These are phyloP conservation scores for Microtus richardsoni DNA, from an alignment of 2,113 vertebrate genomes.

Conservation along the genomic window DNA sequence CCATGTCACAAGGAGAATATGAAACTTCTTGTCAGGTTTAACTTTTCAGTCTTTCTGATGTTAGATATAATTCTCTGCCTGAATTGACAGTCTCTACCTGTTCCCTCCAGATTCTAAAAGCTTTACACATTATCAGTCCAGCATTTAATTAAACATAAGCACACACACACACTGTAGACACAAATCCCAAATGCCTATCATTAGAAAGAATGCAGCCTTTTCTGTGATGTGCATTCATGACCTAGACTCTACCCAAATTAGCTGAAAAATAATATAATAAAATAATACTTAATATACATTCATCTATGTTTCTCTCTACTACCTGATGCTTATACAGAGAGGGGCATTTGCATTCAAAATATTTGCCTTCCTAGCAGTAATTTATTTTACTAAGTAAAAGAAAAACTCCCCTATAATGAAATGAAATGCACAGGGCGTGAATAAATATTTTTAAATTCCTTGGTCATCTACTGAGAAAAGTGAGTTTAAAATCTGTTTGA, in stretches of 20 bases:
- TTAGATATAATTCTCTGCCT: conserved; percentile 60
- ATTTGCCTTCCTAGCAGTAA: conserved; percentile 50
- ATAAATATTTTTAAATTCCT: not conserved
- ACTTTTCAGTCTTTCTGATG: conserved; percentile 64
- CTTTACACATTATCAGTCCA: conserved; percentile 28
- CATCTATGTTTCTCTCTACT: conserved; percentile 13
- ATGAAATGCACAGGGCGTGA: not conserved
- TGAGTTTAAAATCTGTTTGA: conserved; percentile 43
- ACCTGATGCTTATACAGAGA: not conserved
- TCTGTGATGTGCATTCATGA: not conserved
- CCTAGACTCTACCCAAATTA: conserved; percentile 16
- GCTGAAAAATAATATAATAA: conserved; percentile 39
- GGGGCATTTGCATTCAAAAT: conserved; percentile 27
- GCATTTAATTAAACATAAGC: conserved; percentile 27
- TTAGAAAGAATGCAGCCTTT: conserved; percentile 45
- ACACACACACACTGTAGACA: not conserved
- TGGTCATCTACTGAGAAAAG: conserved; percentile 16
- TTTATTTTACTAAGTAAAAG: conserved; percentile 38
- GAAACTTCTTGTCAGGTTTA: conserved; percentile 21
- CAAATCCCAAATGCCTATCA: conserved; percentile 30
- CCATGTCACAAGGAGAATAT: conserved; percentile 57
- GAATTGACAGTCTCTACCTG: conserved; percentile 49
- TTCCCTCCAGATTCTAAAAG: conserved; percentile 41
- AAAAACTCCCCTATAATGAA: not conserved
- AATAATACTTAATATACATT: conserved; percentile 8